Base-by-base conservation (phyloP, 2,888 invertebrate genomes). In the Alsophila aescularia region DNA sequence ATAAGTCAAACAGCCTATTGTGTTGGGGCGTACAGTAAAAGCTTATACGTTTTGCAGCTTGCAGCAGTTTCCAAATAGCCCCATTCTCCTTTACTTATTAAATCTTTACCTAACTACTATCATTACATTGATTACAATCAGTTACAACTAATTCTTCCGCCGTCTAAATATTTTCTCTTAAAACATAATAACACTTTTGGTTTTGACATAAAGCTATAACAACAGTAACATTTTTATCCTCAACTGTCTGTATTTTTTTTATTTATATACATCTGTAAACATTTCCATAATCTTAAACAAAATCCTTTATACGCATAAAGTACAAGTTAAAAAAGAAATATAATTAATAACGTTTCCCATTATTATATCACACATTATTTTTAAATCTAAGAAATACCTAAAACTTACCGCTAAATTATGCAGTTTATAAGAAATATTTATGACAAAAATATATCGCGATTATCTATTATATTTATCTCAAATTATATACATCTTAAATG, bases 181-280 rank as follows among this genome's bases (percentile, higher is more conserved):
- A 85, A 89, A 89, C 87, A 85, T 87, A 88, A 87, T 87, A 90
- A 90, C 90, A 88, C 87, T 85, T 90, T 90, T 87, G 90, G 89
- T 89, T 87, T 86, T 80, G 79, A 83, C 84, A 85, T 88, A 90
- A 87, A 90, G 87, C 89, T 90, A 83, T 87, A 90, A 89, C 88
- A 90, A 90, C 85, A 89, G 84, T 88, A 88, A 89, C 86, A 82
- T 83, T 81, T 57, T 69, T 73, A 77, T 80, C 71, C 72, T 80
- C 85, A 82, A 80, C 76, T 81, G 80, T 81, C 67, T 77, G 79
- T 73, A 64, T 73, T 73, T 71, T 79, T 75, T 78, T 81, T 78
- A 74, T 76, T 79, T 75, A 73, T 82, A 78, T 79, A 85, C 75
- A 73, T 77, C 78, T 77, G 73, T 73, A 74, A 73, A 71, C 54